Conservation (phyloP, 2,888 invertebrate species). For the Hemithea aestivaria region DNA sequence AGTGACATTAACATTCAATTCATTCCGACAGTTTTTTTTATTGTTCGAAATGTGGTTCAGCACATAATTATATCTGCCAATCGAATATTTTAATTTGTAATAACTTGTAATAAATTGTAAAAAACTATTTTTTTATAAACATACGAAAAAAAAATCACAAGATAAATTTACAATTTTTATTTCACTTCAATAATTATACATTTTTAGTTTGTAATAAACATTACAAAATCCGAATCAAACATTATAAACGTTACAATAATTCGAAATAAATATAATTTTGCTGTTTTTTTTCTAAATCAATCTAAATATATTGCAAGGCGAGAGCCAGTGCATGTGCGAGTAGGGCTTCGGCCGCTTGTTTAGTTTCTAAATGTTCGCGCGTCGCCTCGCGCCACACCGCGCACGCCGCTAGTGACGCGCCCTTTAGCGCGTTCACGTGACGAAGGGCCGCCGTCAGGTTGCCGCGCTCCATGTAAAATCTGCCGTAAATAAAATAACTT, state of each 20-base stretch:
- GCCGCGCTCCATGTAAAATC: constrained; percentile 93
- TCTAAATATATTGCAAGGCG: constrained; percentile 71
- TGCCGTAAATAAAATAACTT: too few relatives aligned
- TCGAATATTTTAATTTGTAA: too few relatives aligned
- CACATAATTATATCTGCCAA: too few relatives aligned
- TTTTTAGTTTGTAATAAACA: too few relatives aligned
- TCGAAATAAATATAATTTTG: background rate
- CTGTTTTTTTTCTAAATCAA: background rate
- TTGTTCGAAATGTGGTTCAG: too few relatives aligned
- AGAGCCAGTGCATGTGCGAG: constrained; percentile 93
- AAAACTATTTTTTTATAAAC: too few relatives aligned
- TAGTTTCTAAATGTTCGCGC: constrained; percentile 89
- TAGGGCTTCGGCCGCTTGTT: constrained; percentile 93
- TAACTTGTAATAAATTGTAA: too few relatives aligned
- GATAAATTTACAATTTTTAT: background rate
- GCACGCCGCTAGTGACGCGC: constrained; percentile 92
- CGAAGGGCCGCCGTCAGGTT: constrained; percentile 91
- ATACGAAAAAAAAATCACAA: background rate
- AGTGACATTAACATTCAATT: too few relatives aligned
- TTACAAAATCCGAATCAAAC: too few relatives aligned
- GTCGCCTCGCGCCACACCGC: constrained; percentile 91
- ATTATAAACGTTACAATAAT: too few relatives aligned
- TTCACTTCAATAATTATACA: background rate
- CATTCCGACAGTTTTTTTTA: too few relatives aligned
- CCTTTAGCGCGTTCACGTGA: constrained; percentile 91